Evolutionary conservation across 2,797 vertebrate species (phyloP), one percentile per base, ranked within the genome.

Genomic region (Pteronotus mesoamericanus): DNA sequence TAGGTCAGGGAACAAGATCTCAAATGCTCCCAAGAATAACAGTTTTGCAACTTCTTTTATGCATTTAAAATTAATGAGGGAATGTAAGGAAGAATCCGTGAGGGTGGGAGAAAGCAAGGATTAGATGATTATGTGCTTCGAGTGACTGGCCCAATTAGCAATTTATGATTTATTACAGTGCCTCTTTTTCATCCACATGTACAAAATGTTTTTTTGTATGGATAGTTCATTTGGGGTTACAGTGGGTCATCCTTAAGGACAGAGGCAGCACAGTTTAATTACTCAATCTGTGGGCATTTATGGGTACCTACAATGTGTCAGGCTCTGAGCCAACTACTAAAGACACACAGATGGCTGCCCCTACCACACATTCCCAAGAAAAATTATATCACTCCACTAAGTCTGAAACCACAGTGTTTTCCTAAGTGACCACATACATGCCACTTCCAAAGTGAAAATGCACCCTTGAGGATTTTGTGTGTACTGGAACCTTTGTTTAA

Each of bases 401-500:
- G 34, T 51, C 61, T 89, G 75, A 96, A 97, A 91, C 66, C 71
- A 72, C 71, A 66, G 59, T 68, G n/a, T 64, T 95, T 95, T 93
- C 89, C 71, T 95, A 37, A 74, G 51, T 78, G 72, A 94, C 37
- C 82, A 94, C 59, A 94, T 18, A 64, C 12, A 68, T 18, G 29
- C 34, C 74, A 66, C 79, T 95, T 84, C 83, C 79, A 91, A 91
- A 97, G 68, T 79, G 84, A 90, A 96, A 89, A 83, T 93, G 34
- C 16, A 79, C 44, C 44, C 48, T 51, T 78, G 46, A 86, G 84
- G 46, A 86, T 93, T 66, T 79, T 59, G 51, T 61, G 34, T 68
- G 37, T 6, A 19, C 32, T 69, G 48, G 51, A 72, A 90, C 66
- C 92, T 92, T 77, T 68, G 11, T 74, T 84, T 84, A 86, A 90